phyloP scores from a whole-genome alignment of 1,140 invertebrate species.

The Drosophila setifemur region DNA sequence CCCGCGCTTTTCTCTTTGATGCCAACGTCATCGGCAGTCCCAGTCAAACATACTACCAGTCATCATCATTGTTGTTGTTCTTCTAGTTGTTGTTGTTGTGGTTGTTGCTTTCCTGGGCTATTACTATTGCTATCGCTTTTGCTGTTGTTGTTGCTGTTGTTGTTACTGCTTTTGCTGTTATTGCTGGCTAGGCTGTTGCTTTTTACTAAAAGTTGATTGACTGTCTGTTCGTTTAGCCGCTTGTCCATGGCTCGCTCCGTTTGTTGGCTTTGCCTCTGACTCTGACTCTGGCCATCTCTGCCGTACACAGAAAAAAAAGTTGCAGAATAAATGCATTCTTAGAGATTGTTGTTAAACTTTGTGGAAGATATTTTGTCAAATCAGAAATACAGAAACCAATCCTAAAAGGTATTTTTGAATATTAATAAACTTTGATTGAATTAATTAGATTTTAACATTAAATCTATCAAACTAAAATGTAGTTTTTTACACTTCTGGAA shows the following conservation, averaged over 20 bases:
- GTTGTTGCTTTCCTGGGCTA: background rate
- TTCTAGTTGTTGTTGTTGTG: too few species aligned
- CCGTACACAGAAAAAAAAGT: slow-evolving; percentile 3
- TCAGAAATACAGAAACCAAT: too few species aligned
- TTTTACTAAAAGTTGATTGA: slow-evolving; percentile 78
- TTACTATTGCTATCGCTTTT: slow-evolving; percentile 22
- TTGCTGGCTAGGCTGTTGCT: slow-evolving; percentile 47
- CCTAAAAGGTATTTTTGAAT: too few species aligned
- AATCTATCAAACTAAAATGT: too few species aligned
- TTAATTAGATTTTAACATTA: too few species aligned
- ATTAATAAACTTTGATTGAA: too few species aligned
- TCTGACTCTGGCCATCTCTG: slow-evolving; percentile 13
- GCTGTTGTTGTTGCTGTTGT: slow-evolving; percentile 15
- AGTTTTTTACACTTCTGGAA: too few species aligned
- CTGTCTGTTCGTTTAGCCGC: slow-evolving; percentile 78
- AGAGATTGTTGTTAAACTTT: too few species aligned
- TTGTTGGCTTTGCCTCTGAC: slow-evolving; percentile 55
- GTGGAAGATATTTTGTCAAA: too few species aligned
- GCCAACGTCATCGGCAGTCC: slow-evolving; percentile 50
- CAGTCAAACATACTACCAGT: slow-evolving; percentile 30
- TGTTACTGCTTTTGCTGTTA: slow-evolving; percentile 18
- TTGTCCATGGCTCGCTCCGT: slow-evolving; percentile 67
- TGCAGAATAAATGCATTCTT: too few species aligned
- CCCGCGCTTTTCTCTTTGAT: slow-evolving; percentile 71
- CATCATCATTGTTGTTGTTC: slow-evolving; percentile 18